A percentile compares a stretch with the other conserved stretches of the same genome.
Evolutionary conservation across 2,113 vertebrate species (phyloP).

Genomic region (Hipposideros armiger): DNA sequence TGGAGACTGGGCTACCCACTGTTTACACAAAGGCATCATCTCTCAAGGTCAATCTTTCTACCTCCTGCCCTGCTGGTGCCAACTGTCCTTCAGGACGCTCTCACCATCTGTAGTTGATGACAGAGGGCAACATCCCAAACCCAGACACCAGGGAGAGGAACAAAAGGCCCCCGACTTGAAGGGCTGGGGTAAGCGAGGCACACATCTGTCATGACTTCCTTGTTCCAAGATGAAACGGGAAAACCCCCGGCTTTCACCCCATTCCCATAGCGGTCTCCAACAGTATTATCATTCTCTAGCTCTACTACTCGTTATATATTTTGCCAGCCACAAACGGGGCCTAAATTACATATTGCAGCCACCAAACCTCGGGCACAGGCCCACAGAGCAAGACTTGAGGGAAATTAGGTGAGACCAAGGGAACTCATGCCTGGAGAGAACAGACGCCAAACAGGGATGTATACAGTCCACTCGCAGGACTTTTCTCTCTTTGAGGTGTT

Average conservation of each 20-base stretch:
- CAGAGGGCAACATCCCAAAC: not conserved
- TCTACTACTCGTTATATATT: conserved; percentile 62
- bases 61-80: not conserved
- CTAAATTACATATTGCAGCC: conserved; percentile 76
- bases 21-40: not conserved
- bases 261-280: conserved; percentile 66
- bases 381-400: conserved; percentile 68
- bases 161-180: not conserved
- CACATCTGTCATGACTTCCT: conserved; percentile 41
- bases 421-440: conserved; percentile 25
- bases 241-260: not conserved
- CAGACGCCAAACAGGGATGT: not conserved
- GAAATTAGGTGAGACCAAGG: conserved; percentile 68
- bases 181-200: not conserved
- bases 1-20: not conserved
- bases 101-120: not conserved
- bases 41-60: not conserved
- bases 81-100: not conserved
- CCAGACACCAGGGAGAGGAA: not conserved
- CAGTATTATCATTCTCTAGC: conserved; percentile 66
- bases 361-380: conserved; percentile 61
- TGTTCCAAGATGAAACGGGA: conserved; percentile 65
- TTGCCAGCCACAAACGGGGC: conserved; percentile 67
- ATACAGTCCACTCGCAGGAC: not conserved
- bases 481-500: not conserved